These are phyloP conservation scores for Pharmacophagus antenor DNA, from an alignment of 2,888 invertebrate species.

Conservation along the genomic window DNA sequence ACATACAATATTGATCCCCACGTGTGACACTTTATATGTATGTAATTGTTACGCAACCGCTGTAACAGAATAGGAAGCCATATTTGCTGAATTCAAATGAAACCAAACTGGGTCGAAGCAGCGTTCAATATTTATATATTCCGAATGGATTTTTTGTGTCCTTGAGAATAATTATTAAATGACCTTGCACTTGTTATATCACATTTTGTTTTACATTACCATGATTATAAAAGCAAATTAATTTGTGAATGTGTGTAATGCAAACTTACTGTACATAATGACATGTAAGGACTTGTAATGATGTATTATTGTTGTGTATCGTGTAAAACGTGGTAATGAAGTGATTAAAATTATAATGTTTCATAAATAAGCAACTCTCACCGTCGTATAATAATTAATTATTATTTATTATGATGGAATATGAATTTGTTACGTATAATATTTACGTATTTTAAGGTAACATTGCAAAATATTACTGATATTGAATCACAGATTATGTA, in stretches of 20 bases:
- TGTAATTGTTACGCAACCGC: constrained; percentile 18
- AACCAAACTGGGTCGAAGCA: constrained; percentile 17
- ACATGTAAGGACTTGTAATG: not conserved
- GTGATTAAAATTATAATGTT: too few relatives aligned
- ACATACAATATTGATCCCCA: constrained; percentile 28
- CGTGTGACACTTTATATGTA: constrained; percentile 22
- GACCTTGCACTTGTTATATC: constrained; percentile 28
- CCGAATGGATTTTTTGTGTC: constrained; percentile 27
- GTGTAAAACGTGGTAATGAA: too few relatives aligned
- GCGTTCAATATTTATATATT: constrained; percentile 29
- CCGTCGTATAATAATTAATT: too few relatives aligned
- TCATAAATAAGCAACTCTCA: too few relatives aligned
- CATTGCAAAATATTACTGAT: constrained; percentile 1
- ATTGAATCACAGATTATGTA: constrained; percentile 7
- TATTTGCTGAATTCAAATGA: constrained; percentile 25
- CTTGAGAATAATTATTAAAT: constrained; percentile 29
- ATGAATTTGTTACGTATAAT: not conserved
- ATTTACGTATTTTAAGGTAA: not conserved
- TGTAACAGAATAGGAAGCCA: constrained; percentile 30
- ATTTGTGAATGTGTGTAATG: not conserved
- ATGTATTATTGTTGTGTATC: too few relatives aligned
- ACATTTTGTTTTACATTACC: constrained; percentile 1
- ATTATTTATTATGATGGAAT: not conserved
- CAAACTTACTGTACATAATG: not conserved
- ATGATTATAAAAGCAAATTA: not conserved